A percentile compares a stretch with the other conserved stretches of the same genome.
Conservation (phyloP, 2,888 invertebrate genomes). For the Diabrotica balteata region DNA sequence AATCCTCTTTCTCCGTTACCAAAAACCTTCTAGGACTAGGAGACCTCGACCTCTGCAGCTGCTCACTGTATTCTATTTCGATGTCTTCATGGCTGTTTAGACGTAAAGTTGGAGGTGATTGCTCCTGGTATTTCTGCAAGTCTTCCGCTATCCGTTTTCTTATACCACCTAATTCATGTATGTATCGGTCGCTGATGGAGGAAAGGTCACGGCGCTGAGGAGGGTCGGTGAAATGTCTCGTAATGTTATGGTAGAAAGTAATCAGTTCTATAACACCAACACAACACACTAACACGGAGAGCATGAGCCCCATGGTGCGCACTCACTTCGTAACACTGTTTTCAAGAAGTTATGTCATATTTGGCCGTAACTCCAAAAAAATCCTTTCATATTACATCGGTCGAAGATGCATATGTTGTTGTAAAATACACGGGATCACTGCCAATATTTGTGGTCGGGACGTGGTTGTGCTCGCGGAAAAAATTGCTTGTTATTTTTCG, state of each 20-base stretch:
- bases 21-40: slow-evolving; percentile 43
- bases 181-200: slow-evolving; percentile 26
- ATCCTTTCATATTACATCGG: slow-evolving; percentile 6
- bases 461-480: slow-evolving; percentile 1
- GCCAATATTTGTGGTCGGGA: slow-evolving; percentile 11
- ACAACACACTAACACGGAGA: slow-evolving; percentile 78
- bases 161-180: slow-evolving; percentile 25
- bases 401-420: slow-evolving; percentile 15
- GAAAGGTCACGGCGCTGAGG: slow-evolving; percentile 32
- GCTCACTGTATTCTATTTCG: slow-evolving; percentile 41
- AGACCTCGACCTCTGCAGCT: slow-evolving; percentile 35
- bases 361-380: slow-evolving; percentile 42
- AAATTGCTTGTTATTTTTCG: slow-evolving; percentile 22
- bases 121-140: slow-evolving; percentile 22
- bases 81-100: slow-evolving; percentile 46
- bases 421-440: slow-evolving; percentile 21
- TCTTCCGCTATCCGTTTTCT: slow-evolving; percentile 21
- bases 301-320: slow-evolving; percentile 71
- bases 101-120: slow-evolving; percentile 35
- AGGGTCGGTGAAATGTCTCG: slow-evolving; percentile 37
- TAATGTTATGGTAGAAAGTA: slow-evolving; percentile 65
- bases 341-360: slow-evolving; percentile 25
- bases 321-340: slow-evolving; percentile 22
- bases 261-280: slow-evolving; percentile 76
- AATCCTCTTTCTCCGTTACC: slow-evolving; percentile 41